phyloP scores from a whole-genome alignment of 2,797 vertebrate genomes.

The Hypotaenidia philippensis region DNA sequence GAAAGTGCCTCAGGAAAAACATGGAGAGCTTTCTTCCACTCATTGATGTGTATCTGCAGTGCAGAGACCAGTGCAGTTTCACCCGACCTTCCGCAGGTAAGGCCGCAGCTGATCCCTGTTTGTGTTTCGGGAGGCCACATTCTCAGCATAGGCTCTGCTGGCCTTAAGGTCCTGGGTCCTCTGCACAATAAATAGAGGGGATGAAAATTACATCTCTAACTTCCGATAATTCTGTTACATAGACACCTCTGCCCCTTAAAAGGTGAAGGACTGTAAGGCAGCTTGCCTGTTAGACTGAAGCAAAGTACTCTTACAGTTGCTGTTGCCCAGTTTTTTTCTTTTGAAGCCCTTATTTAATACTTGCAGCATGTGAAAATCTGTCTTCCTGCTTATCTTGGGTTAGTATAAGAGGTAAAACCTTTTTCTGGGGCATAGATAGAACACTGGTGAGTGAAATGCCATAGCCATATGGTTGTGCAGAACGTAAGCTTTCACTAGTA shows the following conservation, averaged over 20 bases:
- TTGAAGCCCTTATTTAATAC: neutral
- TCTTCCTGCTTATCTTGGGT: neutral
- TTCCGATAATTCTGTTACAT: neutral
- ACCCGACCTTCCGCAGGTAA: conserved; percentile 83
- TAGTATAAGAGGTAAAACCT: neutral
- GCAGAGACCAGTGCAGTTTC: conserved; percentile 66
- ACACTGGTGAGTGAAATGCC: neutral
- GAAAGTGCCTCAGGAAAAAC: conserved; percentile 69
- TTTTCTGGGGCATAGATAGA: neutral
- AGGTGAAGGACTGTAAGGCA: neutral
- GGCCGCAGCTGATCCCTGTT: neutral
- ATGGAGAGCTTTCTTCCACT: conserved; percentile 82
- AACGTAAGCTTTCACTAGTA: neutral
- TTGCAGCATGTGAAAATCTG: neutral
- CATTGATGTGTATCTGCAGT: conserved; percentile 82
- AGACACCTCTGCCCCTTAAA: neutral
- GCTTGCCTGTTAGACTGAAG: neutral
- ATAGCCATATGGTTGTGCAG: neutral
- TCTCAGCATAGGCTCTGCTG: neutral
- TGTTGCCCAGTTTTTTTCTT: neutral
- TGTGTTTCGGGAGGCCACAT: neutral
- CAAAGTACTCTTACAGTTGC: neutral
- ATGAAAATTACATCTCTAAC: neutral
- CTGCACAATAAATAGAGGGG: neutral
- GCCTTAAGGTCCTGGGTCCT: neutral